These are phyloP conservation scores for Hylomyscus alleni DNA, from an alignment of 2,797 vertebrate species.

Conservation along the genomic window DNA sequence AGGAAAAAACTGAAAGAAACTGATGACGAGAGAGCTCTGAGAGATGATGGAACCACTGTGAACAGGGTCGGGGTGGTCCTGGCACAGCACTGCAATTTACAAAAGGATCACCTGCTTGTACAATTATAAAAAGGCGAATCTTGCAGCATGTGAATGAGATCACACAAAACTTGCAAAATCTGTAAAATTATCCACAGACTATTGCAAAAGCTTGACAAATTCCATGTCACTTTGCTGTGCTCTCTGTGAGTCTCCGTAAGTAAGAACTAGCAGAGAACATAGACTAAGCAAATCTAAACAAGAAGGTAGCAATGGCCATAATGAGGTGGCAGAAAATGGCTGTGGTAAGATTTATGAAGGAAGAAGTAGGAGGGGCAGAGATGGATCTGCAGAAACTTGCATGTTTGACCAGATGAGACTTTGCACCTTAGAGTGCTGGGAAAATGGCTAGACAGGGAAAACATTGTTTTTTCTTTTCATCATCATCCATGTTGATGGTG, in stretches of 20 bases:
- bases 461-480: not conserved
- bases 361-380: not conserved
- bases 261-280: not conserved
- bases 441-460: not conserved
- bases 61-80: not conserved
- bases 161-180: not conserved
- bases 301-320: not conserved
- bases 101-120: not conserved
- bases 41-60: not conserved
- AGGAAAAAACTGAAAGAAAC: not conserved
- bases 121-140: not conserved
- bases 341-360: not conserved
- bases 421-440: not conserved
- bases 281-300: not conserved
- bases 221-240: not conserved
- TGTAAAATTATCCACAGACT: not conserved
- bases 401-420: not conserved
- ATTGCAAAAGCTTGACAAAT: not conserved
- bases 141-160: not conserved
- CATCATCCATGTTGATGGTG: not conserved
- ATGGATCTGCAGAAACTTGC: rapidly evolving
- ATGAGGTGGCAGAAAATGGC: not conserved
- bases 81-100: not conserved
- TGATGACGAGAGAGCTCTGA: not conserved
- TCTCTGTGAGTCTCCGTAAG: not conserved